Evolutionary conservation across 2,888 invertebrate species (phyloP), one percentile per base, ranked within the genome.

Genomic region (Abscondita cerata): DNA sequence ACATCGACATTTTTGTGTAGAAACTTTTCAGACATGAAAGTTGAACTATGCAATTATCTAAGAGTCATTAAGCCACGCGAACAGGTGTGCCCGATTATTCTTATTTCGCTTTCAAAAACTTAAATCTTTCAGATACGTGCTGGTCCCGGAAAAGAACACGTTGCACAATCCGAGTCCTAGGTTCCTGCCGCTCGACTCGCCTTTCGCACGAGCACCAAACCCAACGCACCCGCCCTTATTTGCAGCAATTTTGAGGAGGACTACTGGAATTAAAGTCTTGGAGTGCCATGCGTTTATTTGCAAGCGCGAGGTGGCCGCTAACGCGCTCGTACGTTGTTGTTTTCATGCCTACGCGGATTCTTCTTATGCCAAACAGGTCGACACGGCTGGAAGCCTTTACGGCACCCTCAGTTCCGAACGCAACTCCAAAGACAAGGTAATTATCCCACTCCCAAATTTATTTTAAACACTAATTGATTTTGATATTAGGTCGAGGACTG

Each of bases 241-340:
- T 81, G 97, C 98, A 40, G 97, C 97, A 72, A 98, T 99, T 65
- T 84, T 99, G 72, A 87, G 98, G 50, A 87, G 98, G 68, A 98
- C 97, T 47, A 92, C 93, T 51, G 98, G 98, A 54, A 97, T 98
- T 72, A 98, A 98, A 82, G 97, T 97, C 58, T 86, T 99, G 66
- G 99, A 99, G 83, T 98, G 98, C 83, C 98, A 99, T 83, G 96
- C 97, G 67, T 98, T 99, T 82, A 95, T 99, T 76, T 96, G 97
- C 82, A 95, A 96, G 73, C 89, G 96, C 59, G 95, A 96, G 80
- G 93, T 95, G 78, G 98, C 98, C 47, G 98, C 98, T 66, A 96
- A 98, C 81, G 98, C 98, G 72, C 86, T 99, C 76, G 98, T 98
- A 67, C 87, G 96, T 73, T 96, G 96, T 81, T 97, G 96, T 82